These are phyloP conservation scores for Diorhabda sublineata DNA, from an alignment of 1,140 invertebrate genomes.

Conservation along the genomic window DNA sequence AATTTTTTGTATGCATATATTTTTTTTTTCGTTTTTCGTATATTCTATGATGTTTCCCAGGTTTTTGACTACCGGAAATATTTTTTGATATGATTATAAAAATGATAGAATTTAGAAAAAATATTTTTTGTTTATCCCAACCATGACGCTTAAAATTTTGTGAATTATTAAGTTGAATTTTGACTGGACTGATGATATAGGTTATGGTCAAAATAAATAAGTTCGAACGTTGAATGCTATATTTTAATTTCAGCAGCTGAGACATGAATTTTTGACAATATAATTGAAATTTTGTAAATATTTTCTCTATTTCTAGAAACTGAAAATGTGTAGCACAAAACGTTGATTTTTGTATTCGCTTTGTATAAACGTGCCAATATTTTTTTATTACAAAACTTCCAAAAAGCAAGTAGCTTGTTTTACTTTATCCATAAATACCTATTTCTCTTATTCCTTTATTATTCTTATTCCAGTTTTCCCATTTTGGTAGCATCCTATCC, in stretches of 20 bases:
- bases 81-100: too few species aligned
- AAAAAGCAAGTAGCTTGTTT: not conserved
- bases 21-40: too few species aligned
- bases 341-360: conserved; percentile 14
- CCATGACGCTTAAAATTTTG: too few species aligned
- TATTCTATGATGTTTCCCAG: too few species aligned
- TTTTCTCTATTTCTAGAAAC: not conserved
- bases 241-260: not conserved
- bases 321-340: conserved; percentile 10
- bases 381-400: conserved; percentile 12
- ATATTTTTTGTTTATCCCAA: too few species aligned
- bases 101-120: too few species aligned
- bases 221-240: not conserved
- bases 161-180: not conserved
- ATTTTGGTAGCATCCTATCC: too few species aligned
- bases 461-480: too few species aligned
- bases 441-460: too few species aligned
- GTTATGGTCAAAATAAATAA: not conserved
- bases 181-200: conserved; percentile 5
- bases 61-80: too few species aligned
- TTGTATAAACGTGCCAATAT: conserved; percentile 15
- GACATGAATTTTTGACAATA: not conserved
- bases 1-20: too few species aligned
- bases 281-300: not conserved
- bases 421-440: not conserved